phyloP scores from a whole-genome alignment of 2,888 invertebrate genomes.

The Pachydiplax longipennis region DNA sequence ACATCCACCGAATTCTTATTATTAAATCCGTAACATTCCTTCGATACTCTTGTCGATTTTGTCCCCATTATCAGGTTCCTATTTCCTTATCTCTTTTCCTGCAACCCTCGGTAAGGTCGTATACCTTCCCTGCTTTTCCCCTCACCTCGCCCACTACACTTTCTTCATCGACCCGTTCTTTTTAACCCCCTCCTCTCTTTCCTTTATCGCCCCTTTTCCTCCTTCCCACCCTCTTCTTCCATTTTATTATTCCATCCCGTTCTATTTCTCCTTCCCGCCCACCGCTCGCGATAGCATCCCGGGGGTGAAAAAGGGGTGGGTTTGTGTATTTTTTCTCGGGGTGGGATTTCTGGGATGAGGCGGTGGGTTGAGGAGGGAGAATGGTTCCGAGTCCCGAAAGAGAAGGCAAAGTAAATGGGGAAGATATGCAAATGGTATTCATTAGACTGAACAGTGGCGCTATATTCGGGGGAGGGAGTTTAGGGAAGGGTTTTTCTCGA shows the following conservation, averaged over 20 bases:
- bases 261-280: neutral
- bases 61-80: neutral
- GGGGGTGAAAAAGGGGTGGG: neutral
- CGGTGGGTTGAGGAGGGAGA: neutral
- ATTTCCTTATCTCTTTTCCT: neutral
- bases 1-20: neutral
- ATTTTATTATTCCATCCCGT: neutral
- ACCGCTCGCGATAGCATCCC: neutral
- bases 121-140: neutral
- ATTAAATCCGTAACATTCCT: neutral
- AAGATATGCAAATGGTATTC: slow-evolving; percentile 43
- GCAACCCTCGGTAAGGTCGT: neutral
- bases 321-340: neutral
- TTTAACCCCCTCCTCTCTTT: neutral
- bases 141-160: neutral
- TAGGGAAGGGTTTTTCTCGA: neutral
- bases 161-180: neutral
- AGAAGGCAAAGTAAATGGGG: slow-evolving; percentile 43
- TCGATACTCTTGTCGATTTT: slow-evolving; percentile 13
- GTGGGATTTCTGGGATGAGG: neutral
- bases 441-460: slow-evolving; percentile 35
- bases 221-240: neutral
- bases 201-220: neutral
- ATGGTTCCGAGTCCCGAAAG: neutral
- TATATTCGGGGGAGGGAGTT: neutral